A percentile compares a stretch with the other conserved stretches of the same genome.
These are phyloP conservation scores for Nothobranchius furzeri DNA, from an alignment of 2,113 vertebrate species.

Conservation along the genomic window DNA sequence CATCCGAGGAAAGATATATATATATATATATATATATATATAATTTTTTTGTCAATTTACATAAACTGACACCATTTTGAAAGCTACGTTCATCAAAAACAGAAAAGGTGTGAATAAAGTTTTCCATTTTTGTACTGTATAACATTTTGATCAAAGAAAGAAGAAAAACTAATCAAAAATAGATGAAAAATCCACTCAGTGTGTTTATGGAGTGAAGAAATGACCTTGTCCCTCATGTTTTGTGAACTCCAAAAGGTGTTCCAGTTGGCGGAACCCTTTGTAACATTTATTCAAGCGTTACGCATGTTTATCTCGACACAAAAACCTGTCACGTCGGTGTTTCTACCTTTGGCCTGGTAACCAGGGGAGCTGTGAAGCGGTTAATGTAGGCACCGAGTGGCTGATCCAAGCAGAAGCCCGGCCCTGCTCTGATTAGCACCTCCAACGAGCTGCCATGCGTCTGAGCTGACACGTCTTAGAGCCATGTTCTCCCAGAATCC, in stretches of 20 bases:
- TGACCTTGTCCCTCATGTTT: constrained; percentile 57
- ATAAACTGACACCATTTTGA: too few species aligned
- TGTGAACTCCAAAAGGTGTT: constrained; percentile 68
- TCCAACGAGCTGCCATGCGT: constrained; percentile 90
- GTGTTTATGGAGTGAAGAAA: constrained; percentile 23
- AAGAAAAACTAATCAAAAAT: constrained; percentile 25
- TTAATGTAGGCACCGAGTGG: constrained; percentile 71
- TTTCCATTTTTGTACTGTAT: neutral
- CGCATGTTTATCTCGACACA: constrained; percentile 73
- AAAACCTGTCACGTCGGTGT: constrained; percentile 67
- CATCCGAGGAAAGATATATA: too few species aligned
- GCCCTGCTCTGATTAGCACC: constrained; percentile 92
- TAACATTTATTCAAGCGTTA: constrained; percentile 62
- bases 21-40: too few species aligned
- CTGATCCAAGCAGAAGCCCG: constrained; percentile 69
- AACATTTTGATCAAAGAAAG: constrained; percentile 1
- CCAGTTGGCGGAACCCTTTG: constrained; percentile 70
- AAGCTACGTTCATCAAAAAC: too few species aligned
- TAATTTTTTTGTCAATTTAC: too few species aligned
- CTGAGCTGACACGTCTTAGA: constrained; percentile 93
- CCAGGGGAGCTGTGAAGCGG: constrained; percentile 68
- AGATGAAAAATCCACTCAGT: constrained; percentile 35
- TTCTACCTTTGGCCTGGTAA: constrained; percentile 57
- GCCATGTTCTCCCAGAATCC: constrained; percentile 88
- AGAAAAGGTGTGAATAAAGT: too few species aligned